These are phyloP conservation scores for Tyria jacobaeae DNA, from an alignment of 2,888 invertebrate species.

Conservation along the genomic window DNA sequence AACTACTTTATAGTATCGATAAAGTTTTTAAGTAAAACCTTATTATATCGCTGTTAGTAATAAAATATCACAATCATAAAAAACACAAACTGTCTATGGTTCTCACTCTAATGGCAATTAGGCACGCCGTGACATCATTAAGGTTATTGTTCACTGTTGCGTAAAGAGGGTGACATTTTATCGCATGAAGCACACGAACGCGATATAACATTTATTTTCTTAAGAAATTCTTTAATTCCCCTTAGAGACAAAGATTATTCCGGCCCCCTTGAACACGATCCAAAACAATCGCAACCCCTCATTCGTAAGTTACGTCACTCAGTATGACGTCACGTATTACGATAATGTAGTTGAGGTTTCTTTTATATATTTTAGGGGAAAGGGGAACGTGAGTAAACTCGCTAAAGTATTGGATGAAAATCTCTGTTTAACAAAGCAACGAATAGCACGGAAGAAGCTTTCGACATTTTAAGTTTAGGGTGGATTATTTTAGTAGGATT, in stretches of 20 bases:
- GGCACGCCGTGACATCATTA: slow-evolving; percentile 11
- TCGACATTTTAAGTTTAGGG: too few species aligned
- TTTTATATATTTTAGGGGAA: not conserved
- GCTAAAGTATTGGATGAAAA: too few species aligned
- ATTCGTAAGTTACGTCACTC: slow-evolving; percentile 37
- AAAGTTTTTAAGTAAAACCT: too few species aligned
- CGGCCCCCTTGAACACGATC: not conserved
- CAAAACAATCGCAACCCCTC: slow-evolving; percentile 22
- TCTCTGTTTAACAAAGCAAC: too few species aligned
- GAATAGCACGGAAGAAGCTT: too few species aligned
- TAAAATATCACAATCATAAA: not conserved
- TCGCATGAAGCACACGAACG: slow-evolving; percentile 10
- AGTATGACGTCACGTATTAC: slow-evolving; percentile 40
- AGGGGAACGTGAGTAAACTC: not conserved
- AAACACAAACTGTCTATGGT: not conserved
- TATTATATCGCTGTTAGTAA: too few species aligned
- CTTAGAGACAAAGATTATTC: slow-evolving; percentile 8
- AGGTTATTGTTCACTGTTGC: not conserved
- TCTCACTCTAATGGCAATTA: slow-evolving; percentile 9
- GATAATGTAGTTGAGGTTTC: not conserved
- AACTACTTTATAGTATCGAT: too few species aligned
- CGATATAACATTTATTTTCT: slow-evolving; percentile 5
- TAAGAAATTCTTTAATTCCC: slow-evolving; percentile 6
- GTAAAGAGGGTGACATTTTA: slow-evolving; percentile 15
- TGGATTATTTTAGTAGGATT: too few species aligned